These are phyloP conservation scores for Chrysolophus pictus DNA, from an alignment of 2,797 vertebrate genomes.

Conservation along the genomic window DNA sequence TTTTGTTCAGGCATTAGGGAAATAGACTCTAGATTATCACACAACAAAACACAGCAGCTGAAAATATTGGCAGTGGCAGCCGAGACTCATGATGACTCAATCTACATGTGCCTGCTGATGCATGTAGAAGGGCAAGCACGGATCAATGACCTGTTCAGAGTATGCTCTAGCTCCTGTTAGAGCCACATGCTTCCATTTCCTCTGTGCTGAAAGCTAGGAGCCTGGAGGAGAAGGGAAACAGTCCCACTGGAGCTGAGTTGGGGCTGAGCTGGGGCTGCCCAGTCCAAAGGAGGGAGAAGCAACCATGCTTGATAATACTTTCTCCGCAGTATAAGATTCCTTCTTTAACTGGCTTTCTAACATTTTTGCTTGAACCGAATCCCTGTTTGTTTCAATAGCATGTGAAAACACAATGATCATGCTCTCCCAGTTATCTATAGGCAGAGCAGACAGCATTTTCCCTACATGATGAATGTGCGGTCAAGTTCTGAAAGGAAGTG, in stretches of 20 bases:
- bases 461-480: background rate
- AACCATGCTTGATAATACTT: background rate
- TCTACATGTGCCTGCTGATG: accelerated
- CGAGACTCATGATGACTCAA: background rate
- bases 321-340: background rate
- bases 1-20: background rate
- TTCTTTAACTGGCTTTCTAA: background rate
- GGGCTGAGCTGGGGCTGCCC: background rate
- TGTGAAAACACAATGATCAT: background rate
- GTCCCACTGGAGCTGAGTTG: background rate
- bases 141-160: background rate
- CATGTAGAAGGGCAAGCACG: background rate
- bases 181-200: background rate
- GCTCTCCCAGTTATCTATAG: background rate
- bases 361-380: background rate
- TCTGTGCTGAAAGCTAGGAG: background rate
- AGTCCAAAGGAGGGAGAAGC: background rate
- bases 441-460: background rate
- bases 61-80: background rate
- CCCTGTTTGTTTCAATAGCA: background rate
- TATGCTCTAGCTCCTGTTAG: background rate
- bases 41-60: background rate
- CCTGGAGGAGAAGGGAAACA: background rate
- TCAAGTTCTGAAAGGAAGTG: background rate
- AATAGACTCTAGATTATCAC: background rate